Percentiles rank a stretch among this genome's conserved stretches.
phyloP scores from a whole-genome alignment of 2,888 invertebrate genomes.

The Catocala sponsa region DNA sequence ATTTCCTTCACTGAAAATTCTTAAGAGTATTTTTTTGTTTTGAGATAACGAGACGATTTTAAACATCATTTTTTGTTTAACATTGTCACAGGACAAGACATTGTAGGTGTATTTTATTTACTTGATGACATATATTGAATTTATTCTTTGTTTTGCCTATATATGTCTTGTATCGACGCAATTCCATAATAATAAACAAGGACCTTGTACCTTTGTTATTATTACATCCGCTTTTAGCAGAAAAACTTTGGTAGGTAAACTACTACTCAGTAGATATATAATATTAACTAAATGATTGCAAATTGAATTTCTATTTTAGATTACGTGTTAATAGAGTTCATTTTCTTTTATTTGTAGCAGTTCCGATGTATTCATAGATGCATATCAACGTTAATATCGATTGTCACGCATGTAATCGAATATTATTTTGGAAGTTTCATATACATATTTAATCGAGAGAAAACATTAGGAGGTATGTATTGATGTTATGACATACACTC shows the following conservation, averaged over 20 bases:
- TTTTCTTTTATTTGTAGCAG: neutral
- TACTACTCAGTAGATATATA: neutral
- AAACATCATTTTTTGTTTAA: constrained; percentile 37
- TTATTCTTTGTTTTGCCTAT: constrained; percentile 48
- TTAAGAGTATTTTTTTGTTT: constrained; percentile 62
- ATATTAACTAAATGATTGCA: neutral
- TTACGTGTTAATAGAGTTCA: constrained; percentile 1
- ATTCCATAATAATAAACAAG: constrained; percentile 30
- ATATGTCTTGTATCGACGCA: constrained; percentile 24
- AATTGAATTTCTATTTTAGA: neutral
- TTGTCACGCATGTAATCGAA: constrained; percentile 15
- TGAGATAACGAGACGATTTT: constrained; percentile 52
- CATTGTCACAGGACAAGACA: constrained; percentile 34
- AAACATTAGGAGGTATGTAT: constrained; percentile 4
- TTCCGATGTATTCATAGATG: neutral
- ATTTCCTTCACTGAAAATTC: constrained; percentile 77
- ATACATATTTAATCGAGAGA: constrained; percentile 29
- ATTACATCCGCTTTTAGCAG: constrained; percentile 23
- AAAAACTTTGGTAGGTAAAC: constrained; percentile 2
- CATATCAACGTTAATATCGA: neutral
- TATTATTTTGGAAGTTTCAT: constrained; percentile 24
- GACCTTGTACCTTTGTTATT: constrained; percentile 33
- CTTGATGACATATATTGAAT: constrained; percentile 48
- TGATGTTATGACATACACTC: constrained; percentile 39
- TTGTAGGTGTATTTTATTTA: constrained; percentile 51